These are phyloP conservation scores for Scophthalmus maximus DNA, from an alignment of 2,113 vertebrate genomes.

Conservation along the genomic window DNA sequence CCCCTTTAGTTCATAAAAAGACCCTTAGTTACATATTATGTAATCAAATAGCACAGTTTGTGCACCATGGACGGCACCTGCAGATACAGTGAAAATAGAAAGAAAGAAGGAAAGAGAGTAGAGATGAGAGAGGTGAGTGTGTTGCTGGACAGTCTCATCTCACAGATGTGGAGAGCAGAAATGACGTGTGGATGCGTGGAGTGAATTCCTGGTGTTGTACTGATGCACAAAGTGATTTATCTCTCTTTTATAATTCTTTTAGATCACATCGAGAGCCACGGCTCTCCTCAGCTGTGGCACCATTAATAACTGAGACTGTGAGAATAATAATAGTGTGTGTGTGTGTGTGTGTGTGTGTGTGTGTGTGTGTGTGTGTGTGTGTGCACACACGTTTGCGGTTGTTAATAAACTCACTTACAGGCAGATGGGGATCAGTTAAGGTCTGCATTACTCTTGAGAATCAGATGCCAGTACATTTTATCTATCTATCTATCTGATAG, in stretches of 20 bases:
- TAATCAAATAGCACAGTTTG: neutral
- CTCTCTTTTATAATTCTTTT: neutral
- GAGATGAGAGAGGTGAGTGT: neutral
- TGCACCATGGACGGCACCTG: neutral
- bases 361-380: too few relatives aligned
- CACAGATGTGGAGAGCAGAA: neutral
- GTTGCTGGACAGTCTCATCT: too few relatives aligned
- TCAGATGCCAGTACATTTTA: too few relatives aligned
- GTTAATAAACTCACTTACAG: too few relatives aligned
- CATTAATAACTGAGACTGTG: constrained; percentile 19
- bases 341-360: constrained; percentile 2
- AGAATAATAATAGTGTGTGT: neutral
- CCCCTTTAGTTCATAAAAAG: too few relatives aligned
- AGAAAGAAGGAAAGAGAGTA: neutral
- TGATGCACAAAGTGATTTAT: constrained; percentile 13
- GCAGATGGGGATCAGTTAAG: too few relatives aligned
- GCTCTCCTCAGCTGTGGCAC: constrained; percentile 5
- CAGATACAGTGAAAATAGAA: neutral
- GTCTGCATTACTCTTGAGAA: too few relatives aligned
- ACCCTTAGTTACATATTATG: too few relatives aligned
- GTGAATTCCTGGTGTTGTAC: neutral
- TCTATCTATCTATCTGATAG: neutral
- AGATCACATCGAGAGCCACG: constrained; percentile 5
- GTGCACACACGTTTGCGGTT: too few relatives aligned
- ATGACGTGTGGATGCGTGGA: neutral